Evolutionary conservation across 2,113 vertebrate species (phyloP).

Genomic region (Proteles cristata): DNA sequence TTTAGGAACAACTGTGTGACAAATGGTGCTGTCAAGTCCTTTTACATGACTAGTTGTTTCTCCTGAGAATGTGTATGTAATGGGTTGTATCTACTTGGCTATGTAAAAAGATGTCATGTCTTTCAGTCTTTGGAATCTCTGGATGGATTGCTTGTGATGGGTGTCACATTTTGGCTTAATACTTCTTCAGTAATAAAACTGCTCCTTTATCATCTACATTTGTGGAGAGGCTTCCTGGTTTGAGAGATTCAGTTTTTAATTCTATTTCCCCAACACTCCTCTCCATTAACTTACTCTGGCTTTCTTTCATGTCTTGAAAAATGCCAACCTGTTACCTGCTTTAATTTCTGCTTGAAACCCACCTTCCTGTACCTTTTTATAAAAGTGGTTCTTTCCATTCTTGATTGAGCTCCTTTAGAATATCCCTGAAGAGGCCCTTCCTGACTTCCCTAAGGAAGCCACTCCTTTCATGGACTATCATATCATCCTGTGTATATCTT

Average conservation of each 20-base stretch:
- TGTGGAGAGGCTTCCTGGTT: background rate
- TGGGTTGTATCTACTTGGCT: background rate
- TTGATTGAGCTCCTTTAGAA: background rate
- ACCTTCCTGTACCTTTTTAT: background rate
- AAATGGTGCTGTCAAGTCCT: background rate
- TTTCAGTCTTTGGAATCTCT: background rate
- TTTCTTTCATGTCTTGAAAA: background rate
- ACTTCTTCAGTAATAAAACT: background rate
- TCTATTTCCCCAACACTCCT: background rate
- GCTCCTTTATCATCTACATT: background rate
- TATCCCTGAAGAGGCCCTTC: background rate
- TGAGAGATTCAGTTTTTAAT: slow-evolving; percentile 38
- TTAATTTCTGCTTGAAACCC: background rate
- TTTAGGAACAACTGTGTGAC: slow-evolving; percentile 28
- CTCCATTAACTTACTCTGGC: background rate
- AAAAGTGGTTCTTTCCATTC: background rate
- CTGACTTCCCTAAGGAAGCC: background rate
- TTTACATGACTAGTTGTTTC: background rate
- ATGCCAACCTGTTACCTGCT: background rate
- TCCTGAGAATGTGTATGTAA: background rate
- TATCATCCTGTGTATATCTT: background rate
- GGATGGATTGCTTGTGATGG: background rate
- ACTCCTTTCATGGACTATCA: too few species aligned
- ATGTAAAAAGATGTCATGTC: background rate
- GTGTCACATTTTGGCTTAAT: background rate